Base-by-base conservation (phyloP, 2,888 invertebrate species). In the Branchellion lobata region DNA sequence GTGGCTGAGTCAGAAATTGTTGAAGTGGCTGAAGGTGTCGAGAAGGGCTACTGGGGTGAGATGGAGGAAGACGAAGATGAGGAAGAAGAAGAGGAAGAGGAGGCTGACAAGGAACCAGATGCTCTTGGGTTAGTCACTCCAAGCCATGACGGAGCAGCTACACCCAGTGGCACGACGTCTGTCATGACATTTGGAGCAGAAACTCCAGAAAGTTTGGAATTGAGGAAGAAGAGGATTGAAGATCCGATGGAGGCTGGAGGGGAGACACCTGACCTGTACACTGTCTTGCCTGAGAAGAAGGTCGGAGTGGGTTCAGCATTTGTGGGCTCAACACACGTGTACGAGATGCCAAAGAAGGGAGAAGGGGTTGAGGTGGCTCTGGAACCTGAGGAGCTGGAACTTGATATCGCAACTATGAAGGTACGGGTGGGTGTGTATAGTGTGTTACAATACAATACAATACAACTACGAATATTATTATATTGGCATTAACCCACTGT, bases 171-270 rank as follows among this genome's bases (percentile, higher is more conserved):
- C 53, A 91, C 95, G 83, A 92, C 93, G 57, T 91, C 91, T 1
- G 93, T 96, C 79, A 95, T 96, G 21, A 77, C 77, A 2, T 93
- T 95, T 73, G 97, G 97, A 81, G 91, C 98, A 89, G 98, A 99
- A 89, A 99, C 99, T 0, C 99, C 99, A 0, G 98, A 99, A 87
- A 94, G 95, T 83, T 99, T 99, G 85, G 99, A 99, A 87, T 90
- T 99, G 83, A 90, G 99, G 83, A 99, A 99, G 90, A 93, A 94
- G 89, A 95, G 96, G 86, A 94, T 95, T 82, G 97, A 97, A 88
- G 93, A 92, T 81, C 96, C 96, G 87, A 93, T 94, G 91, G 99
- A 99, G 85, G 88, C 86, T 94, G 95, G 94, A 92, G 94, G 94
- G 65, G 96, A 97, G 86, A 95, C 96, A 0, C 97, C 96, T 0